Evolutionary conservation across 2,797 vertebrate genomes (phyloP).

Genomic region (Tinamus major): DNA sequence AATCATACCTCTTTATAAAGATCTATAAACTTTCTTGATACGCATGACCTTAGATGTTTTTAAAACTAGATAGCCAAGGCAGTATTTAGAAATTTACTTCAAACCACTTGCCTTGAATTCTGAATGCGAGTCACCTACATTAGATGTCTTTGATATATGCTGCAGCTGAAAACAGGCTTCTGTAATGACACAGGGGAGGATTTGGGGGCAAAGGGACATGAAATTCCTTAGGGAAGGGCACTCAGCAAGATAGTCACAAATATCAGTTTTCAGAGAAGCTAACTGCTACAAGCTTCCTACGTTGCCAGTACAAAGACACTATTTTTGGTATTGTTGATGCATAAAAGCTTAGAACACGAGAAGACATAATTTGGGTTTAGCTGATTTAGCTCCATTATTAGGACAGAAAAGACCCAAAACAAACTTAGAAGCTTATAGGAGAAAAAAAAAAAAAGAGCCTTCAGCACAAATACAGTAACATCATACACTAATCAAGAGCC

Average conservation of each 20-base stretch:
- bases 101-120: not conserved
- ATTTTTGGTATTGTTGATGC: not conserved
- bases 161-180: not conserved
- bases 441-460: not conserved
- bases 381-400: not conserved
- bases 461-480: constrained; percentile 13
- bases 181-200: not conserved
- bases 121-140: not conserved
- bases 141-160: not conserved
- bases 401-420: not conserved
- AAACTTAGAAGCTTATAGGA: not conserved
- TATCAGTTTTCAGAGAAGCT: not conserved
- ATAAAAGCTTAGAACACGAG: not conserved
- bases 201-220: not conserved
- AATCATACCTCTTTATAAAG: not conserved
- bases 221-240: not conserved
- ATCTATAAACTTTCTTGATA: not conserved
- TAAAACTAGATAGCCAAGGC: not conserved
- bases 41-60: not conserved
- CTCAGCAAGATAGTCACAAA: not conserved
- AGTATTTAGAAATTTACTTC: not conserved
- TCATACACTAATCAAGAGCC: constrained; percentile 18
- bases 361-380: not conserved
- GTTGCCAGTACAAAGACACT: not conserved
- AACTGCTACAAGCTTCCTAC: not conserved